Conservation (phyloP, 2,888 invertebrate genomes). For the Tuta absoluta region DNA sequence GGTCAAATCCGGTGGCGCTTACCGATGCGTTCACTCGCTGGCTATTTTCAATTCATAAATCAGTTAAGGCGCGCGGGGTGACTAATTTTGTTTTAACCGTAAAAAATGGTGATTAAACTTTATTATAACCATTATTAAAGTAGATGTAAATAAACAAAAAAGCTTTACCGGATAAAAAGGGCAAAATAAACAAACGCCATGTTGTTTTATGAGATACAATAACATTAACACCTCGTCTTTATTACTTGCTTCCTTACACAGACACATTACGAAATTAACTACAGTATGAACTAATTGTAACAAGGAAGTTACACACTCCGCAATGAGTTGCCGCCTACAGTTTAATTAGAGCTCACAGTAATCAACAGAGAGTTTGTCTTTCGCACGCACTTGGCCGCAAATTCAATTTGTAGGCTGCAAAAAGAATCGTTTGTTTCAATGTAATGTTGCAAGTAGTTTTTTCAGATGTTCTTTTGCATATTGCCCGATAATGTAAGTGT, state of each 20-base stretch:
- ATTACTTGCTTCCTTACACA: conserved; percentile 47
- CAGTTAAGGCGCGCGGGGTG: conserved; percentile 39
- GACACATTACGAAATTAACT: conserved; percentile 47
- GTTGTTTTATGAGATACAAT: conserved; percentile 32
- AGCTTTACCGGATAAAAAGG: conserved; percentile 14
- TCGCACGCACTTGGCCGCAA: conserved; percentile 44
- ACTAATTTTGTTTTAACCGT: conserved; percentile 47
- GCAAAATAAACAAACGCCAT: conserved; percentile 21
- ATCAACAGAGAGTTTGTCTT: conserved; percentile 44
- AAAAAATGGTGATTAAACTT: conserved; percentile 34
- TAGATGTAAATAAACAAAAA: conserved; percentile 30
- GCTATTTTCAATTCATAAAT: conserved; percentile 53
- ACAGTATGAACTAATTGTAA: conserved; percentile 48
- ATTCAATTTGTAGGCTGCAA: conserved; percentile 36
- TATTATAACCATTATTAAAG: conserved; percentile 22
- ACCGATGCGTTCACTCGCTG: conserved; percentile 56
- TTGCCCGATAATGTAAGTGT: too few relatives aligned
- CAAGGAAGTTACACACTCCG: conserved; percentile 57
- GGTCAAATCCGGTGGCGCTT: conserved; percentile 42
- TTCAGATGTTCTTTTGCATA: too few relatives aligned
- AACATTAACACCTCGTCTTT: conserved; percentile 39
- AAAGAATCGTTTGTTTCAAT: neutral
- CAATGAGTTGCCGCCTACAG: conserved; percentile 57
- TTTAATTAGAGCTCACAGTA: conserved; percentile 57
- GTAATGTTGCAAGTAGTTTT: neutral